A percentile compares a stretch with the other conserved stretches of the same genome.
Conservation (phyloP, 2,888 invertebrate species). For the Drosophila stalkeri region DNA sequence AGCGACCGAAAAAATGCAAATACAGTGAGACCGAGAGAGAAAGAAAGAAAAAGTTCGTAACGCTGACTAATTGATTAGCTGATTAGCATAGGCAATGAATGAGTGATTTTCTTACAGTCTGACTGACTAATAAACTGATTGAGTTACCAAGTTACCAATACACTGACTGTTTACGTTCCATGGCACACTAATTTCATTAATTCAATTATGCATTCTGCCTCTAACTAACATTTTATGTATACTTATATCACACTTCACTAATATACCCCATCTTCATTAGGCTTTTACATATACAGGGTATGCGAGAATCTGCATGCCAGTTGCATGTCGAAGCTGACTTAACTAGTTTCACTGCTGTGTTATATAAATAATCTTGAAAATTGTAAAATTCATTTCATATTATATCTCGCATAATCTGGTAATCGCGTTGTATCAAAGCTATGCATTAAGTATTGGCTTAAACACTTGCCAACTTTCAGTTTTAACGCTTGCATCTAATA, state of each 20-base stretch:
- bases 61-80: background rate
- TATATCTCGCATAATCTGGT: constrained; percentile 2
- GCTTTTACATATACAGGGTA: too few relatives aligned
- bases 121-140: background rate
- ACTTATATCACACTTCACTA: too few relatives aligned
- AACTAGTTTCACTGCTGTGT: constrained; percentile 20
- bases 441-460: constrained; percentile 10
- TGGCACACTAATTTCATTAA: background rate
- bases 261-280: background rate
- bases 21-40: background rate
- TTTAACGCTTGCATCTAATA: constrained; percentile 57
- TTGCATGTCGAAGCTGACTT: background rate
- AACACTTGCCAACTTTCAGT: constrained; percentile 60
- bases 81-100: background rate
- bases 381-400: constrained; percentile 2
- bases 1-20: background rate
- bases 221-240: background rate
- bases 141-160: background rate
- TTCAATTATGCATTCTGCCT: background rate
- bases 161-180: too few relatives aligned
- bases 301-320: constrained; percentile 34
- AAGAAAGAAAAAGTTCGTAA: background rate
- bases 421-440: constrained; percentile 29
- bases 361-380: constrained; percentile 27
- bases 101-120: background rate